Evolutionary conservation across 2,113 vertebrate genomes (phyloP).

Genomic region (Cololabis saira): DNA sequence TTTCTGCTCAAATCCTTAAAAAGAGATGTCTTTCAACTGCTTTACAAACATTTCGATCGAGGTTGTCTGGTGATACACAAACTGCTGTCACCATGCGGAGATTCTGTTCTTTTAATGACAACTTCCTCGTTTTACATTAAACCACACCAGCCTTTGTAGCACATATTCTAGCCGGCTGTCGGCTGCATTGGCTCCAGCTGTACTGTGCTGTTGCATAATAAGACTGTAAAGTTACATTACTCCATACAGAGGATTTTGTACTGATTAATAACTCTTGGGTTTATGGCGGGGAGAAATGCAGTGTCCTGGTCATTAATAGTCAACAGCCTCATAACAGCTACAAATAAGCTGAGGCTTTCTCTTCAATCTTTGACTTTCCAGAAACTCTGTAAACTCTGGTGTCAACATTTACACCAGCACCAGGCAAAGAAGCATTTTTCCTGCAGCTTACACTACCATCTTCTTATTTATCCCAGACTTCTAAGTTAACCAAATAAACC

Average conservation of each 20-base stretch:
- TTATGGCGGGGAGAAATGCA: background rate
- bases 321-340: conserved; percentile 5
- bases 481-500: conserved; percentile 3
- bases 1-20: background rate
- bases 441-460: background rate
- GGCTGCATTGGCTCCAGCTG: too few species aligned
- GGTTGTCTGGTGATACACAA: background rate
- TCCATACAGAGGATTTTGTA: background rate
- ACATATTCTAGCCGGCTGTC: background rate
- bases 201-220: background rate
- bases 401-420: conserved; percentile 16
- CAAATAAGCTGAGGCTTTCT: background rate
- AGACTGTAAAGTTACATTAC: background rate
- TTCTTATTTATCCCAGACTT: background rate
- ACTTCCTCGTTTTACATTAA: background rate
- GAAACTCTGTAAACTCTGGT: background rate
- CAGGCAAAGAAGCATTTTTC: background rate
- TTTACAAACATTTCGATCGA: background rate
- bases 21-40: background rate
- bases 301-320: conserved; percentile 1
- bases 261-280: background rate
- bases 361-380: conserved; percentile 4
- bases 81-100: background rate
- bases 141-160: background rate
- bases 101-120: background rate